Conservation (phyloP, 2,797 vertebrate genomes). For the Otolemur crassicaudatus region DNA sequence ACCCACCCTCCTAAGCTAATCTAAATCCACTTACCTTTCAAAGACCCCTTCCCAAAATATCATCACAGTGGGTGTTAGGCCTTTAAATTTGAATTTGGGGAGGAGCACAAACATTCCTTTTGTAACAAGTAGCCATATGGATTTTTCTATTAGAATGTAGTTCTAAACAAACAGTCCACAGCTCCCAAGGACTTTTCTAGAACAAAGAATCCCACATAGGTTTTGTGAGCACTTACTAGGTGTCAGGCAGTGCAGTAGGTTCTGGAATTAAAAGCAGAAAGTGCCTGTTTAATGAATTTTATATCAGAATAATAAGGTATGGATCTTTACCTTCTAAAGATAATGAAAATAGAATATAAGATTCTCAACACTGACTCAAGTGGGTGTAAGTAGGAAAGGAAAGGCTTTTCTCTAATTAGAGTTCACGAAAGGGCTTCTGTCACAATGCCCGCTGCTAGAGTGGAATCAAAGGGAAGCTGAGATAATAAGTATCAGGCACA, state of each 20-base stretch:
- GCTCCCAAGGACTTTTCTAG: slow-evolving; percentile 18
- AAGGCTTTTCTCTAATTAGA: slow-evolving; percentile 4
- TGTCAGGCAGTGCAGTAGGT: not conserved
- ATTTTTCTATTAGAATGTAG: not conserved
- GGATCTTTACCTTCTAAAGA: not conserved
- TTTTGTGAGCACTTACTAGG: not conserved
- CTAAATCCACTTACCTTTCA: not conserved
- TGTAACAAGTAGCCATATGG: not conserved
- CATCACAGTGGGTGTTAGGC: not conserved
- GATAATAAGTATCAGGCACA: not conserved
- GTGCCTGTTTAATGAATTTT: not conserved
- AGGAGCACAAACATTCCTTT: not conserved
- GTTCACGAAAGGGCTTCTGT: not conserved
- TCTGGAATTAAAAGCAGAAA: slow-evolving; percentile 16
- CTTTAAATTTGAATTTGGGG: not conserved
- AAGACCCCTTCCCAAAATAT: not conserved
- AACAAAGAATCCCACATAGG: not conserved
- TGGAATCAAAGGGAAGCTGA: slow-evolving; percentile 4
- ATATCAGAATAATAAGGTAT: not conserved
- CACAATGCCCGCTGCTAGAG: not conserved
- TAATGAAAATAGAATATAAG: not conserved
- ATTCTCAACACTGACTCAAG: slow-evolving; percentile 6
- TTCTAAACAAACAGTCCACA: not conserved
- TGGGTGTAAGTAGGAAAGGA: not conserved
- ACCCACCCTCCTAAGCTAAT: not conserved